phyloP scores from a whole-genome alignment of 2,113 vertebrate genomes.

The Oreamnos americanus region DNA sequence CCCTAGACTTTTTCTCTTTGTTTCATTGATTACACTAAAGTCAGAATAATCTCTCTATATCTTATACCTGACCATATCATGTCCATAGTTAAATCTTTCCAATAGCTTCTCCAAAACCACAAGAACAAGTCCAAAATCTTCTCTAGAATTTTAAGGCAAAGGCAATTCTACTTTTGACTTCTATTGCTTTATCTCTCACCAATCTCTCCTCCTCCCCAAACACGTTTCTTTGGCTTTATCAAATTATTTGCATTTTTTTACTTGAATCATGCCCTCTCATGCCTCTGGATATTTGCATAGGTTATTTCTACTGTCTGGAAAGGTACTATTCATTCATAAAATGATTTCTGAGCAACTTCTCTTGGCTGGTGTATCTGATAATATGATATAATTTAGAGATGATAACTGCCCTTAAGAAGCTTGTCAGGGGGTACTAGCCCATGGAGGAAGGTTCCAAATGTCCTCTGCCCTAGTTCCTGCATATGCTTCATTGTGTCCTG shows the following conservation, averaged over 20 bases:
- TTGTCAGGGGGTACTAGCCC: not conserved
- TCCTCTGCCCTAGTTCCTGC: not conserved
- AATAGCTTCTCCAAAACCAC: not conserved
- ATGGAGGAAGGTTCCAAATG: not conserved
- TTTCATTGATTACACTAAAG: slow-evolving; percentile 31
- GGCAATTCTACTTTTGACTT: not conserved
- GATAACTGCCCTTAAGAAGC: slow-evolving; percentile 10
- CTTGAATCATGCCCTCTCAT: not conserved
- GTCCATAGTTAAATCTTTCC: not conserved
- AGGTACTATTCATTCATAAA: not conserved
- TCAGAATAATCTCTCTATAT: not conserved
- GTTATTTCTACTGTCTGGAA: not conserved
- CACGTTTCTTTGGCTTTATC: not conserved
- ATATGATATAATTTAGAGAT: not conserved
- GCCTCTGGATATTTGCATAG: not conserved
- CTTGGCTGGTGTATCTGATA: not conserved
- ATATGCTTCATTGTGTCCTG: not conserved
- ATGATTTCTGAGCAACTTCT: not conserved
- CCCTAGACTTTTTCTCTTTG: not conserved
- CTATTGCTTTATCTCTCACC: not conserved
- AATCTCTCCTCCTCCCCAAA: not conserved
- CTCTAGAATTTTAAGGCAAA: not conserved
- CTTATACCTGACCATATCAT: not conserved
- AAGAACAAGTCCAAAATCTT: not conserved
- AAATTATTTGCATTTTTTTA: not conserved